Base-by-base conservation (phyloP, 2,797 vertebrate genomes). In the Gambusia yucatana region DNA sequence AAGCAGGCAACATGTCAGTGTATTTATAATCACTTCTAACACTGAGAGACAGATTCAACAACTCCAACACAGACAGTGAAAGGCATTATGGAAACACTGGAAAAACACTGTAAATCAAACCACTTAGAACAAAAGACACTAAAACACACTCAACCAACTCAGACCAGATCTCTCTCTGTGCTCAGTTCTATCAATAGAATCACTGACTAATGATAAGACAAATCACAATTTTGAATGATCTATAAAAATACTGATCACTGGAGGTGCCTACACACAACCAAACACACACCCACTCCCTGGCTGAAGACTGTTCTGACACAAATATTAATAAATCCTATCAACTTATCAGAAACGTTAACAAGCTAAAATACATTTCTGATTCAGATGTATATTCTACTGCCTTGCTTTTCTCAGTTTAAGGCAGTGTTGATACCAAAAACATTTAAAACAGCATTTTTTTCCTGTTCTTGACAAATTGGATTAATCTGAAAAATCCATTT, bases 1-100 rank as follows among this genome's bases (percentile, higher is more conserved):
- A 93, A 91, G 78, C 87, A 92, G 91, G 86, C 91, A 93, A 93
- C 92, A 93, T 92, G 92, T 94, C 93, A 91, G 89, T 83, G 89
- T 92, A 90, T 91, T 89, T 87, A 92, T 90, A 91, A 90, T 88
- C 89, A 91, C 83, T 86, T 86, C 84, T 89, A 89, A 88, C 88
- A 89, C 81, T 81, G 71, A 86, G 74, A 81, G 77, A 86, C 82
- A 81, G 78, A 85, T 81, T 83, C 88, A 87, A 79, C 80, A 84
- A 77, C 82, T 61, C 80, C 75, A 75, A 77, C 75, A 83, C 73
- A 80, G 74, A 84, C 80, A 83, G 50, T 75, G 55, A 79, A 72
- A 84, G 80, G 84, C 81, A 77, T 72, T 41, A 76, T 72, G 84
- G 69, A 82, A 61, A 82, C 84, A 88, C 77, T 79, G 80, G 81